phyloP scores from a whole-genome alignment of 2,888 invertebrate species.

The Nephrotoma appendiculata region DNA sequence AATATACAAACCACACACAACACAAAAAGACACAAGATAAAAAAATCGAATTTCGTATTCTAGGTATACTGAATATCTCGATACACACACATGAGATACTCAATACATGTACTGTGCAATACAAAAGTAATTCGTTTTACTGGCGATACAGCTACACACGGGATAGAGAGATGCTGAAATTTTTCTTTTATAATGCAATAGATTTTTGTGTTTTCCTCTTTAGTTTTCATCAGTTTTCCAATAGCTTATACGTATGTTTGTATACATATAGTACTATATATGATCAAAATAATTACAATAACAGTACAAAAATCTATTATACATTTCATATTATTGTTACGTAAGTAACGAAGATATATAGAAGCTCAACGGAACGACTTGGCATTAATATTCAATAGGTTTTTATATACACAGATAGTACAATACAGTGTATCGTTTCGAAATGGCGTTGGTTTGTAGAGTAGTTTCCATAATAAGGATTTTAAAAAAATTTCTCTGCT shows the following conservation, averaged over 20 bases:
- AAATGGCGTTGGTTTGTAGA: neutral
- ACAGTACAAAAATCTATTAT: neutral
- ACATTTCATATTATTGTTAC: neutral
- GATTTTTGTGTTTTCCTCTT: neutral
- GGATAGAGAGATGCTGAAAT: neutral
- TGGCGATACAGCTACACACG: neutral
- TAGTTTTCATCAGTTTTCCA: neutral
- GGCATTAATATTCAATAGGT: neutral
- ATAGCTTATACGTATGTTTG: neutral
- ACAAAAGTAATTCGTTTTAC: neutral
- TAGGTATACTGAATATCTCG: neutral
- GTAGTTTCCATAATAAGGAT: neutral
- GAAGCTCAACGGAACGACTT: neutral
- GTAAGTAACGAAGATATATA: neutral
- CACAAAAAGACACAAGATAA: neutral
- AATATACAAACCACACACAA: neutral
- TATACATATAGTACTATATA: neutral
- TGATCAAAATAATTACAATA: neutral
- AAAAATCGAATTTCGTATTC: neutral
- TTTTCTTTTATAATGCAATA: neutral
- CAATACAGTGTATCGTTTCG: neutral
- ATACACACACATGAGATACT: too few relatives aligned
- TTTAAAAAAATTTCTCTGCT: neutral
- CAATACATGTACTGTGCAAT: neutral
- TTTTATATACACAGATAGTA: neutral